A percentile compares a stretch with the other conserved stretches of the same genome.
Conservation (phyloP, 1,140 invertebrate genomes). For the Globodera ellingtonae region DNA sequence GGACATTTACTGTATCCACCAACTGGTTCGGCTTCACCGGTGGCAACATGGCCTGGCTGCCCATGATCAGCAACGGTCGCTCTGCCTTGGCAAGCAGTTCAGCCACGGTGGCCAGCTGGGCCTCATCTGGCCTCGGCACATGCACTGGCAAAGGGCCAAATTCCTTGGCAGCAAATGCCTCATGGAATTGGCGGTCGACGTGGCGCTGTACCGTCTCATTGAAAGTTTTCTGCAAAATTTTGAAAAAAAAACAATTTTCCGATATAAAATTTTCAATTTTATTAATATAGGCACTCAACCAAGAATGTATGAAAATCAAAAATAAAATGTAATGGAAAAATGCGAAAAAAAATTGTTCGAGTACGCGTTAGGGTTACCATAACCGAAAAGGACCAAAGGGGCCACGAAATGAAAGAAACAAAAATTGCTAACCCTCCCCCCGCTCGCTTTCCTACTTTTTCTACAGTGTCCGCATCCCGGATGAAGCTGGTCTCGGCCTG, state of each 20-base stretch:
- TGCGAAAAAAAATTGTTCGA: too few species aligned
- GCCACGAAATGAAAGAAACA: too few species aligned
- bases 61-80: constrained; percentile 71
- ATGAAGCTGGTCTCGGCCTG: constrained; percentile 70
- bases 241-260: background rate
- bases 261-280: constrained; percentile 7
- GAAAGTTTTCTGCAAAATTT: constrained; percentile 51
- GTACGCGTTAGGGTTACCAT: too few species aligned
- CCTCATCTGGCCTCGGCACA: constrained; percentile 61
- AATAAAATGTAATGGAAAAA: too few species aligned
- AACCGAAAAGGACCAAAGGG: too few species aligned
- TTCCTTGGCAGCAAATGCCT: constrained; percentile 69
- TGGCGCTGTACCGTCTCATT: constrained; percentile 71
- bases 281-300: background rate
- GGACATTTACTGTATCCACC: constrained; percentile 68
- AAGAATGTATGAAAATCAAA: too few species aligned
- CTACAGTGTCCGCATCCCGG: constrained; percentile 54
- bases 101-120: constrained; percentile 67
- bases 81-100: constrained; percentile 62
- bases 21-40: constrained; percentile 69
- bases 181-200: constrained; percentile 72
- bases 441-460: background rate
- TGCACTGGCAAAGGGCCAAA: constrained; percentile 69
- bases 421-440: too few species aligned
- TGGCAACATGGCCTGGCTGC: constrained; percentile 72